A percentile compares a stretch with the other conserved stretches of the same genome.
Conservation (phyloP, 53 echinoderm and acorn worm species). For the Henricia sp. region DNA sequence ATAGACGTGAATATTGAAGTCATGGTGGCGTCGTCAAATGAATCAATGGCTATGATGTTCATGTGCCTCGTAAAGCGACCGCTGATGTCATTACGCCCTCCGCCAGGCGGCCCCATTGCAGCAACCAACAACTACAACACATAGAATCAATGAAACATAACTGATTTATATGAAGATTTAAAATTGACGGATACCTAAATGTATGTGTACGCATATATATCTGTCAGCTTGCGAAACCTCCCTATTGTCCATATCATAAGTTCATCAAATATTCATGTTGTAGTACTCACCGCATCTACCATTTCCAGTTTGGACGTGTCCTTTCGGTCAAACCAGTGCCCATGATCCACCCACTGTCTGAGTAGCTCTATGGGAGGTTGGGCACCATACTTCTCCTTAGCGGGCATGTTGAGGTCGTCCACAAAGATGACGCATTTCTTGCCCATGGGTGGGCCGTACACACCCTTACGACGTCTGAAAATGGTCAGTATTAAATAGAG, state of each 20-base stretch:
- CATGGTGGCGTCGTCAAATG: constrained; percentile 97
- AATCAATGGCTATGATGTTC: constrained; percentile 95
- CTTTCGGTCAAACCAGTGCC: constrained; percentile 97
- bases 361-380: constrained; percentile 98
- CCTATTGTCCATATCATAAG: too few species aligned
- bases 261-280: too few species aligned
- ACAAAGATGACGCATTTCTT: constrained; percentile 99
- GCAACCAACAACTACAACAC: constrained; percentile 73
- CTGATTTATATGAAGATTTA: too few species aligned
- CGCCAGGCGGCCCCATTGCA: constrained; percentile 99
- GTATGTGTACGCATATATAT: too few species aligned
- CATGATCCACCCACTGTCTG: constrained; percentile 93
- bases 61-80: constrained; percentile 97
- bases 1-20: constrained; percentile 91
- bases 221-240: too few species aligned
- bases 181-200: too few species aligned
- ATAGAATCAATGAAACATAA: too few species aligned
- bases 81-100: constrained; percentile 95
- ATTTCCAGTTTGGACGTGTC: constrained; percentile 96
- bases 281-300: constrained; percentile 82
- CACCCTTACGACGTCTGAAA: constrained; percentile 89
- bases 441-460: constrained; percentile 93
- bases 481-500: too few species aligned
- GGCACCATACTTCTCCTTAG: constrained; percentile 97
- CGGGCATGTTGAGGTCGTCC: constrained; percentile 99